A percentile compares a stretch with the other conserved stretches of the same genome.
phyloP scores from a whole-genome alignment of 2,797 vertebrate genomes.

The Chromobotia macracanthus region DNA sequence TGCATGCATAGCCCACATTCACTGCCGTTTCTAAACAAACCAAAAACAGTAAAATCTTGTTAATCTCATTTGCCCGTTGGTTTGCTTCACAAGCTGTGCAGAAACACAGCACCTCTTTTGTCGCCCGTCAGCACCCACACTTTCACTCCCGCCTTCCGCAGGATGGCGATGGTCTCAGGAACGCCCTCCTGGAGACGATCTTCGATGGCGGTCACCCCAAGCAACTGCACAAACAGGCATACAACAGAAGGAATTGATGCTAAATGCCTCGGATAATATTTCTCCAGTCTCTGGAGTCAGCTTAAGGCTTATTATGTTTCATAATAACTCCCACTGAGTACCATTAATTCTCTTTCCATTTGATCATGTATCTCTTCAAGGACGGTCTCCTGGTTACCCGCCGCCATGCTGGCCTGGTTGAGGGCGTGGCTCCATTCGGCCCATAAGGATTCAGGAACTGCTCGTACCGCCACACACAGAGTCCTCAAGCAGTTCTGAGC shows the following conservation, averaged over 20 bases:
- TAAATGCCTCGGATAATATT: neutral
- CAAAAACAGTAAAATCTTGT: neutral
- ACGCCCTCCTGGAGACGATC: slow-evolving; percentile 90
- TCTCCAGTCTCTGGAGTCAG: neutral
- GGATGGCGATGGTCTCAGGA: slow-evolving; percentile 86
- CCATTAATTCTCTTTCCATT: slow-evolving; percentile 87
- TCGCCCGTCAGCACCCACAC: slow-evolving; percentile 95
- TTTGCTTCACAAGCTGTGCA: neutral
- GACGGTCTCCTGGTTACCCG: slow-evolving; percentile 66
- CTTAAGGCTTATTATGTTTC: neutral
- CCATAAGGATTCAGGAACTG: slow-evolving; percentile 78
- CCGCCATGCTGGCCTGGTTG: slow-evolving; percentile 68
- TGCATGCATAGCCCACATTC: slow-evolving; percentile 90
- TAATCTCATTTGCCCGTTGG: neutral
- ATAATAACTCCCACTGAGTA: slow-evolving; percentile 62
- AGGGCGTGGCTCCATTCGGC: slow-evolving; percentile 79
- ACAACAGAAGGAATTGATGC: slow-evolving; percentile 2
- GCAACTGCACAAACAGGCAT: slow-evolving; percentile 73
- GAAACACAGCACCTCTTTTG: slow-evolving; percentile 85
- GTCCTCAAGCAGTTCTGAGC: slow-evolving; percentile 88
- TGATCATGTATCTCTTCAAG: slow-evolving; percentile 83
- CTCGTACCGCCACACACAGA: slow-evolving; percentile 87
- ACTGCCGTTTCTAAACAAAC: slow-evolving; percentile 84
- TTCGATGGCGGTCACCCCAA: slow-evolving; percentile 92
- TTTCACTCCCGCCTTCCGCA: slow-evolving; percentile 86